Conservation (phyloP, 1,140 invertebrate genomes). For the Papilio polyxenes region DNA sequence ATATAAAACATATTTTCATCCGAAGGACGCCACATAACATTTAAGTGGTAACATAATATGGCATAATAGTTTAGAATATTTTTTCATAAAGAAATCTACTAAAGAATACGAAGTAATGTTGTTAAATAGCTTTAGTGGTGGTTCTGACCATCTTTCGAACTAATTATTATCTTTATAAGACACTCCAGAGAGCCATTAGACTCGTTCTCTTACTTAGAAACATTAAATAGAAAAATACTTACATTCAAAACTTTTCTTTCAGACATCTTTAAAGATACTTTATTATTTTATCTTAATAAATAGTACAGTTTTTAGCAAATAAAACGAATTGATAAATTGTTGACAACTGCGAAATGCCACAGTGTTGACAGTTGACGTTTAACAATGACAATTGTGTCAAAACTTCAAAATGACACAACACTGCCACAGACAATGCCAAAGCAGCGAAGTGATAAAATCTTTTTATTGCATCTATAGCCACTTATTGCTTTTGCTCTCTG, state of each 20-base stretch:
- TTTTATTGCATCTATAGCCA: too few species aligned
- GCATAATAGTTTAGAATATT: neutral
- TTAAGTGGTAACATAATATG: neutral
- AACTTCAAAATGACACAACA: too few species aligned
- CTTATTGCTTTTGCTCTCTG: too few species aligned
- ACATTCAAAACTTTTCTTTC: constrained; percentile 96
- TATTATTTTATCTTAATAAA: constrained; percentile 17
- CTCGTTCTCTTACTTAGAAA: neutral
- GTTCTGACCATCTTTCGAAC: neutral
- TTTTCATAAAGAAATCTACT: neutral
- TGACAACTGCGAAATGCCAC: neutral
- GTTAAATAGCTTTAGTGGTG: neutral
- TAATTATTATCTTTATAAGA: neutral
- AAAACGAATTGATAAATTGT: neutral
- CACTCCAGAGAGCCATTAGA: neutral
- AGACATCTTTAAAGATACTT: constrained; percentile 85
- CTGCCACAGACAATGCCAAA: too few species aligned
- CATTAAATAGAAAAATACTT: constrained; percentile 78
- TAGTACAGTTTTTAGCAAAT: neutral
- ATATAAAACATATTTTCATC: constrained; percentile 5
- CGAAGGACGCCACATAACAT: neutral
- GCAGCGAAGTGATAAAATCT: too few species aligned
- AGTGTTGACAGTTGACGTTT: too few species aligned
- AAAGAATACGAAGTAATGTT: neutral
- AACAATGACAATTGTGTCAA: too few species aligned